Conservation (phyloP, 1,140 invertebrate species). For the Caenorhabditis brenneri region DNA sequence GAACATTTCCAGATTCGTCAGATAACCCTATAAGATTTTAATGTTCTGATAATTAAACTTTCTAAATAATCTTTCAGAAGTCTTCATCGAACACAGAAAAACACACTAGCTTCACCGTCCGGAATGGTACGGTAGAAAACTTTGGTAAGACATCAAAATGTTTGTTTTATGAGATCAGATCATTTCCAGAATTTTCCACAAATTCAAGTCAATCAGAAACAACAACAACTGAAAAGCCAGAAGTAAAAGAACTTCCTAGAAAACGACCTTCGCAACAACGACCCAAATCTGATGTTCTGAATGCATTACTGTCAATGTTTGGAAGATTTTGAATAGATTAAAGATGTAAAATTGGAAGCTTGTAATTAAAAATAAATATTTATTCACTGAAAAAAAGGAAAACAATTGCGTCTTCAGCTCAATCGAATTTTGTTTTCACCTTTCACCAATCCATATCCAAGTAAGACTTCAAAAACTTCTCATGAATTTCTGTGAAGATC, state of each 20-base stretch:
- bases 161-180: not conserved
- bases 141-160: not conserved
- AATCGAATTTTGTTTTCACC: not conserved
- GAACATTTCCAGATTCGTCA: no score
- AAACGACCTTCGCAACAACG: conserved; percentile 7
- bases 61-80: not conserved
- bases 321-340: not conserved
- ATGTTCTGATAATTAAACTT: not conserved
- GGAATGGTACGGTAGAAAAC: not conserved
- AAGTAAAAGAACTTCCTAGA: not conserved
- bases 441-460: conserved; percentile 65
- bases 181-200: conserved; percentile 1
- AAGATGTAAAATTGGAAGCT: no score
- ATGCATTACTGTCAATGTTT: conserved; percentile 26
- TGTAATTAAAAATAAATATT: no score
- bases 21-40: no score
- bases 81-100: not conserved
- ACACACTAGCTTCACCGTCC: not conserved
- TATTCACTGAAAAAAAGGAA: no score
- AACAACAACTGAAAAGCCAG: not conserved
- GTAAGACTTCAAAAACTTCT: conserved; percentile 63
- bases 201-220: not conserved
- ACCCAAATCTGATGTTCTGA: conserved; percentile 5
- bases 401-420: no score
- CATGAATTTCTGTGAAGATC: conserved; percentile 61